Conservation (phyloP, 2,888 invertebrate genomes). For the Rhamnusium bicolor region DNA sequence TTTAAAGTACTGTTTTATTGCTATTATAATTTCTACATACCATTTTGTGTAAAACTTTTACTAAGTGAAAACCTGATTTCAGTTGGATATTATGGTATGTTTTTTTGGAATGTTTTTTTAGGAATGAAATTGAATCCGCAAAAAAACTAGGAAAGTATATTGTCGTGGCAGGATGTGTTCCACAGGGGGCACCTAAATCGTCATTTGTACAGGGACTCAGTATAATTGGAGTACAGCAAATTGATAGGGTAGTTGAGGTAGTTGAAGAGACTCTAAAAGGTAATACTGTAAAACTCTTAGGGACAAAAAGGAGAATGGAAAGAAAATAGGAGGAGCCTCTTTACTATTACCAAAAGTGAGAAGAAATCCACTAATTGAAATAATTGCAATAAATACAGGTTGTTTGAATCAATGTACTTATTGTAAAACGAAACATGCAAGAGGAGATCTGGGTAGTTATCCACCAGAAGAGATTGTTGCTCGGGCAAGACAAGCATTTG, state of each 20-base stretch:
- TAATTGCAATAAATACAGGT: slow-evolving; percentile 96
- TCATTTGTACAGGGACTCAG: slow-evolving; percentile 84
- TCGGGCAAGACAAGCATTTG: slow-evolving; percentile 88
- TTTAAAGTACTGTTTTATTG: too few relatives aligned
- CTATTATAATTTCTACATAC: too few relatives aligned
- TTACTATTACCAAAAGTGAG: slow-evolving; percentile 94
- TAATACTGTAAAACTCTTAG: slow-evolving; percentile 66
- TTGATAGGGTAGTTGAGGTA: slow-evolving; percentile 96
- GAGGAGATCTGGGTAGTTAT: slow-evolving; percentile 97
- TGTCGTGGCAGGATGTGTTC: slow-evolving; percentile 98
- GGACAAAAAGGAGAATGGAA: slow-evolving; percentile 86
- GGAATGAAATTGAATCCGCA: slow-evolving; percentile 89
- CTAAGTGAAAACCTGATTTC: too few relatives aligned
- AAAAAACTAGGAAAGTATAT: slow-evolving; percentile 84
- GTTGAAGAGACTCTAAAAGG: slow-evolving; percentile 98
- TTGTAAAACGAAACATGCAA: slow-evolving; percentile 97
- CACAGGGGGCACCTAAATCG: slow-evolving; percentile 91
- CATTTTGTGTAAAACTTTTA: too few relatives aligned
- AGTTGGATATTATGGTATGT: too few relatives aligned
- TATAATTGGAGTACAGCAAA: slow-evolving; percentile 98
- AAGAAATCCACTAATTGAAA: slow-evolving; percentile 96
- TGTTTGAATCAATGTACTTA: slow-evolving; percentile 99
- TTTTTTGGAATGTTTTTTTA: slow-evolving; percentile 59
- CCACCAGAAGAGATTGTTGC: slow-evolving; percentile 90
- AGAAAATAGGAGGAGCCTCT: slow-evolving; percentile 88